Conservation (phyloP, 2,113 vertebrate species). For the Pristiophorus japonicus region DNA sequence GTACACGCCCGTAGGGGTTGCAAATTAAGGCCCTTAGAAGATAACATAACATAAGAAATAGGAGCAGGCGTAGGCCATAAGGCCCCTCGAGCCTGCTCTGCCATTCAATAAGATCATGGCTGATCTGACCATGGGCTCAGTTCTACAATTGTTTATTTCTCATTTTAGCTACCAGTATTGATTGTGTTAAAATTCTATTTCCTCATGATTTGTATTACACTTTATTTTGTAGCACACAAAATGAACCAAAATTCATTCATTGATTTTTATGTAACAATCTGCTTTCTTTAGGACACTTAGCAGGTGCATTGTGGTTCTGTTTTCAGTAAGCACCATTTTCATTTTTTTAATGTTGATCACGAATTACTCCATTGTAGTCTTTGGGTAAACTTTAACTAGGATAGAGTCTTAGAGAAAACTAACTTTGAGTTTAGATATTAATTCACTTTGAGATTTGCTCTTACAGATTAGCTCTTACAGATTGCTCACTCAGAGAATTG, state of each 20-base stretch:
- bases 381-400: not conserved
- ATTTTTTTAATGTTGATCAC: not conserved
- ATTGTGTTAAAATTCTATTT: not conserved
- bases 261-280: not conserved
- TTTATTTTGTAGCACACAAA: not conserved
- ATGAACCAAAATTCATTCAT: not conserved
- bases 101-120: too few relatives aligned
- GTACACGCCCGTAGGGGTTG: too few relatives aligned
- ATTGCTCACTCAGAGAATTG: too few relatives aligned
- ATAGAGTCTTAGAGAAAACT: not conserved
- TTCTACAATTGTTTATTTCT: not conserved
- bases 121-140: too few relatives aligned
- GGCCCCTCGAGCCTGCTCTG: too few relatives aligned
- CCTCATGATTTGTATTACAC: not conserved
- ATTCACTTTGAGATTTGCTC: not conserved
- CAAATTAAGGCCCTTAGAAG: too few relatives aligned
- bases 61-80: too few relatives aligned
- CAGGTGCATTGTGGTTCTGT: not conserved
- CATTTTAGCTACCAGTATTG: not conserved
- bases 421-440: not conserved
- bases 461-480: not conserved
- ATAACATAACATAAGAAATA: too few relatives aligned
- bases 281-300: not conserved
- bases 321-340: not conserved
- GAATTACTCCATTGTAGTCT: not conserved